These are phyloP conservation scores for Amblyornis subalaris DNA, from an alignment of 2,113 vertebrate species.

Conservation along the genomic window DNA sequence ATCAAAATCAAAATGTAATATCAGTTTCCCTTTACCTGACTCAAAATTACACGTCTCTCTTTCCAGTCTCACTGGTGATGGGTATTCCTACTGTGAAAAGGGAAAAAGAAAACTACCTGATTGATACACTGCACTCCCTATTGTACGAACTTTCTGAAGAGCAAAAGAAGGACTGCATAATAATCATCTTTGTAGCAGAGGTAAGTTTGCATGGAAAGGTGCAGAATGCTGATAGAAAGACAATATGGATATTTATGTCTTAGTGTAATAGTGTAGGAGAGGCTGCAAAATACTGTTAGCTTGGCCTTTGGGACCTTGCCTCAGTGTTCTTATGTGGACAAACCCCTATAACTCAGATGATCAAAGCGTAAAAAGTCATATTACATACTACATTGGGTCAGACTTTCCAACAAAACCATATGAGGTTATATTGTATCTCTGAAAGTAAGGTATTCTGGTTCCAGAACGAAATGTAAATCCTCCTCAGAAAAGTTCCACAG, in stretches of 20 bases:
- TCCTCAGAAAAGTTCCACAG: background rate
- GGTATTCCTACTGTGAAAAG: conserved; percentile 85
- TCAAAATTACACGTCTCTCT: background rate
- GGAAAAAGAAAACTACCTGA: conserved; percentile 79
- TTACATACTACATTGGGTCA: background rate
- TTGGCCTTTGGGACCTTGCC: background rate
- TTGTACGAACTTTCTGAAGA: conserved; percentile 70
- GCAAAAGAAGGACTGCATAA: conserved; percentile 74
- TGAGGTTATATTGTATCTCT: background rate
- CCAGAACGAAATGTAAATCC: background rate
- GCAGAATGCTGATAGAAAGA: background rate
- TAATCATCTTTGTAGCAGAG: conserved; percentile 87
- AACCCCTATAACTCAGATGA: background rate
- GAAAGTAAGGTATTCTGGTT: background rate
- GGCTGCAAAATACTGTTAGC: background rate
- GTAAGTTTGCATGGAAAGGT: conserved; percentile 56
- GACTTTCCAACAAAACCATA: background rate
- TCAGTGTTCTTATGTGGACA: background rate
- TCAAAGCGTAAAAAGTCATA: background rate
- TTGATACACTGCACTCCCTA: conserved; percentile 78
- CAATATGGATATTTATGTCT: background rate
- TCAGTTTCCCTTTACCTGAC: background rate
- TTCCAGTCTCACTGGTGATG: conserved; percentile 83
- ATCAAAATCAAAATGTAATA: background rate
- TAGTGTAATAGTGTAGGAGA: background rate